These are phyloP conservation scores for Drosophila fungiperda DNA, from an alignment of 2,888 invertebrate species.

Conservation along the genomic window DNA sequence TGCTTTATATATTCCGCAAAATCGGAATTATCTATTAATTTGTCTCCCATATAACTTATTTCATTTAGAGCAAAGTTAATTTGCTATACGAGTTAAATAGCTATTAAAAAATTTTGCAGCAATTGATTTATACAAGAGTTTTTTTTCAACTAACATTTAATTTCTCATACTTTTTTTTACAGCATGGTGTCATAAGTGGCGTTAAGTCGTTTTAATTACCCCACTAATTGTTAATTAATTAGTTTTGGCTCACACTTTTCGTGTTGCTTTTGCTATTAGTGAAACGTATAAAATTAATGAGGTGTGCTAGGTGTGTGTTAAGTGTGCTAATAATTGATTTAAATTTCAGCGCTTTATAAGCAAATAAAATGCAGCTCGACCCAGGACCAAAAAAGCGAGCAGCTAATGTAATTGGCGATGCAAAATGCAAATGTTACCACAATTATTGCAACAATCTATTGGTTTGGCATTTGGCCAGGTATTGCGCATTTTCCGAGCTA, in stretches of 20 bases:
- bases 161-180: too few species aligned
- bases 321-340: constrained; percentile 47
- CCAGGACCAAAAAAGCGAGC: neutral
- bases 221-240: constrained; percentile 54
- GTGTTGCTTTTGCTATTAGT: constrained; percentile 1
- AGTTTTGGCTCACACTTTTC: constrained; percentile 16
- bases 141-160: neutral
- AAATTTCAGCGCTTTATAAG: constrained; percentile 7
- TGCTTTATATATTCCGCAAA: neutral
- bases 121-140: neutral
- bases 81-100: too few species aligned
- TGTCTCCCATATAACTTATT: too few species aligned
- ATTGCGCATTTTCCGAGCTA: constrained; percentile 32
- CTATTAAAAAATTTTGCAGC: too few species aligned
- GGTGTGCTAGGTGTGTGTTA: constrained; percentile 34
- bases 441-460: constrained; percentile 25
- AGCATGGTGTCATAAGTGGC: neutral
- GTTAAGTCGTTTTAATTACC: constrained; percentile 36
- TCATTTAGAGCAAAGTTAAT: too few species aligned
- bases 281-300: constrained; percentile 44
- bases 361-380: constrained; percentile 8
- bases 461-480: constrained; percentile 18
- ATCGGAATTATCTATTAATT: neutral
- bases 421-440: constrained; percentile 29
- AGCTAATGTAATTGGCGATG: constrained; percentile 25